Base-by-base conservation (phyloP, 2,888 invertebrate species). In the Scelioninae gen. 1 region DNA sequence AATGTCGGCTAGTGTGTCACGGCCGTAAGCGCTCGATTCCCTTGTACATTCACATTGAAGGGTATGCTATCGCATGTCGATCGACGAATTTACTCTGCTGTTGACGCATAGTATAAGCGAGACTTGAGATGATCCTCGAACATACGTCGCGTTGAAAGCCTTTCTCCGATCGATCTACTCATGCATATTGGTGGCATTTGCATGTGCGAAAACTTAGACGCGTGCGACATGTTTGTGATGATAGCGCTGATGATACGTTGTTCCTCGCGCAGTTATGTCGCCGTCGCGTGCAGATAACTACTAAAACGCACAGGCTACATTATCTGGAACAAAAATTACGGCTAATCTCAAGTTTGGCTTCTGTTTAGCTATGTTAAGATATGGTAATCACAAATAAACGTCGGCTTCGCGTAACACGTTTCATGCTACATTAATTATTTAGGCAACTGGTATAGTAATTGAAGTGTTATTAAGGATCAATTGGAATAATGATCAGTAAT, bases 81-180 rank as follows among this genome's bases (percentile, higher is more conserved):
- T 74, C 68, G 68, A 53, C 62, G 72, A 72, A 74, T 77, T 77
- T 55, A 49, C 43, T 45, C 55, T 68, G 66, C 58, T 77, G 72
- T 74, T 77, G 72, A 77, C 68, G 62, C 45, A 53, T 11, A 38
- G 60, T 40, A 71, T 71, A 71, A 65, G 60, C 53, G 60, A 47
- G 29, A 69, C 71, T 77, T 82, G 77, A 71, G 77, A 77, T 72
- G 77, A 82, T 66, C 77, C 31, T 71, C 34, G 58, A 66, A 72
- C 76, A 72, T 34, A 68, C 68, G 55, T 38, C 10, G 11, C 69
- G 38, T 34, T 85, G 83, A 85, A 84, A 85, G 81, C 80, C 76
- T 80, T 79, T 83, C 79, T 68, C 31, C 82, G 66, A 87, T 84
- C 84, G 84, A 84, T 85, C 32, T 53, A 34, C 56, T 38, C 71